Evolutionary conservation across 2,113 vertebrate species (phyloP).

Genomic region (Phaetusa simplex): DNA sequence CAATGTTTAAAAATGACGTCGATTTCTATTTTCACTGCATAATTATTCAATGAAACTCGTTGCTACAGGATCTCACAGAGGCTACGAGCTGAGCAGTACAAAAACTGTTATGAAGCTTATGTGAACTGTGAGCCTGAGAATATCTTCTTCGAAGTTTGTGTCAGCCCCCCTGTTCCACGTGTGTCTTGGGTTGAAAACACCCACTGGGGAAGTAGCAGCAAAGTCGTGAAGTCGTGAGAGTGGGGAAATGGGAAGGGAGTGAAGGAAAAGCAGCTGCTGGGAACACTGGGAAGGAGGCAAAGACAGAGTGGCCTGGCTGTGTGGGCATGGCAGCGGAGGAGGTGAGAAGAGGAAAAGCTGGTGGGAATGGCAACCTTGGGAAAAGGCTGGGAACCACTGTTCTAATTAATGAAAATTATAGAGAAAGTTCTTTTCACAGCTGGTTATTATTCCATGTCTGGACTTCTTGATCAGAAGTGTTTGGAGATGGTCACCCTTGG

Average conservation of each 20-base stretch:
- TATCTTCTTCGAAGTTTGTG: not conserved
- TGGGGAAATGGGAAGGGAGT: not conserved
- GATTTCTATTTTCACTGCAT: not conserved
- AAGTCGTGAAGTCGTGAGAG: not conserved
- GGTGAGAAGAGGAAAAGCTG: not conserved
- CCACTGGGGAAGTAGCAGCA: not conserved
- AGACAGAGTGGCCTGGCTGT: not conserved
- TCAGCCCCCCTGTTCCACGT: accelerated
- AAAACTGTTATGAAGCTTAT: not conserved
- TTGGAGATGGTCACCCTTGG: not conserved
- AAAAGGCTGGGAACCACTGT: not conserved
- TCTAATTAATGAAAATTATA: not conserved
- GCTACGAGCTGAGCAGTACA: not conserved
- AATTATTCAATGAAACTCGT: not conserved
- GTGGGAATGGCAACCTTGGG: not conserved
- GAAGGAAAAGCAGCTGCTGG: not conserved
- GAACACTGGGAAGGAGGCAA: not conserved
- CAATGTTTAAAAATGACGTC: not conserved
- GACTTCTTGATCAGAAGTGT: not conserved
- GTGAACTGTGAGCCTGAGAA: not conserved
- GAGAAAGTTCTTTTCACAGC: not conserved
- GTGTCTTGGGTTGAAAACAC: not conserved
- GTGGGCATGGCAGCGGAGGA: not conserved
- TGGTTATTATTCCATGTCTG: not conserved
- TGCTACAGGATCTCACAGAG: not conserved